Conservation (phyloP, 1,140 invertebrate genomes). For the Andrena cerasifolii region DNA sequence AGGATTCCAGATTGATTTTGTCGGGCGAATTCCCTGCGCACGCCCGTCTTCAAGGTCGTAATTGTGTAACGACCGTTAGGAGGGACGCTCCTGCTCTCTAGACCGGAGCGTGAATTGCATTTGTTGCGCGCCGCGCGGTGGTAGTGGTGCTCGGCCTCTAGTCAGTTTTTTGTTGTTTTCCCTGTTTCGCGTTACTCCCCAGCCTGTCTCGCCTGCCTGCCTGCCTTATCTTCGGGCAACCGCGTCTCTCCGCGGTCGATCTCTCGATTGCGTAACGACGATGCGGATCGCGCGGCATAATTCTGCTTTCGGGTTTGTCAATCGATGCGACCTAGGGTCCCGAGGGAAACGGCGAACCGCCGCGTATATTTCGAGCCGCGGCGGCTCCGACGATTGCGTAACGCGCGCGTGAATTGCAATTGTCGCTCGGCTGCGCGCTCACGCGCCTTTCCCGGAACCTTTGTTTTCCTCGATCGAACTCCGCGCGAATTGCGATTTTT, state of each 20-base stretch:
- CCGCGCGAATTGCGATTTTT: not conserved
- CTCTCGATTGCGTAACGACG: slow-evolving; percentile 22
- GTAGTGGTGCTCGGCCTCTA: not conserved
- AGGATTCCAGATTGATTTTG: slow-evolving; percentile 17
- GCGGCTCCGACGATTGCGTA: slow-evolving; percentile 39
- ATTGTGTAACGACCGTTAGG: slow-evolving; percentile 51
- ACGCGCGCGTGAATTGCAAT: slow-evolving; percentile 50
- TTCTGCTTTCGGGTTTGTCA: slow-evolving; percentile 35
- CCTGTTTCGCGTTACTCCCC: not conserved
- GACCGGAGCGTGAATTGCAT: slow-evolving; percentile 34
- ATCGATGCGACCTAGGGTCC: slow-evolving; percentile 19
- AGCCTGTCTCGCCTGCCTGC: no score
- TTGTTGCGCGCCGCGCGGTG: slow-evolving; percentile 11
- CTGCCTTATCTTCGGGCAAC: no score
- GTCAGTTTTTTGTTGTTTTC: not conserved
- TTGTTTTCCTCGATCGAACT: not conserved
- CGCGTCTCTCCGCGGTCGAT: slow-evolving; percentile 6
- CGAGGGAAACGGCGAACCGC: slow-evolving; percentile 16
- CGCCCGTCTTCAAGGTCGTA: slow-evolving; percentile 49
- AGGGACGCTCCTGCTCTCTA: not conserved
- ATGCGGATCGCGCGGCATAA: not conserved
- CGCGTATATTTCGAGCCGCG: slow-evolving; percentile 39
- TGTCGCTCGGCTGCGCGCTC: slow-evolving; percentile 34
- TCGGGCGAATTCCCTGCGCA: slow-evolving; percentile 15
- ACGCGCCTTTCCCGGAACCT: not conserved